Percentiles rank a stretch among this genome's conserved stretches.
These are phyloP conservation scores for Indri indri DNA, from an alignment of 2,113 vertebrate genomes.

Conservation along the genomic window DNA sequence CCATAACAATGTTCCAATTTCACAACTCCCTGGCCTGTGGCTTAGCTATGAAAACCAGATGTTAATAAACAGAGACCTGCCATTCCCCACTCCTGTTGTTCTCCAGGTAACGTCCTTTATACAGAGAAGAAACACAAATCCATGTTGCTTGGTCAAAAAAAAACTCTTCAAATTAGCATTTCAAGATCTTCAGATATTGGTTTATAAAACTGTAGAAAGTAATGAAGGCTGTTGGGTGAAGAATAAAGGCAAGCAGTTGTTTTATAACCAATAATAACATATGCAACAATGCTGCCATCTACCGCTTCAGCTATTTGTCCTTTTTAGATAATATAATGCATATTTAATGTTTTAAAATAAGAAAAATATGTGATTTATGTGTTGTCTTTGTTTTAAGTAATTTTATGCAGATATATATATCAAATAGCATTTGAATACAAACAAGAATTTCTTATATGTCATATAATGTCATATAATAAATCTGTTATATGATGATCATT, in stretches of 20 bases:
- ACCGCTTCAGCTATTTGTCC: not conserved
- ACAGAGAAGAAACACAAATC: not conserved
- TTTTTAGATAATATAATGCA: not conserved
- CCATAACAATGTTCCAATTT: not conserved
- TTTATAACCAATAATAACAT: not conserved
- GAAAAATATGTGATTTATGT: not conserved
- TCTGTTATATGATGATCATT: not conserved
- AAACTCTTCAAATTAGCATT: slow-evolving; percentile 22
- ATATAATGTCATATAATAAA: not conserved
- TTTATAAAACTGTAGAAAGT: slow-evolving; percentile 19
- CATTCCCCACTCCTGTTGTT: not conserved
- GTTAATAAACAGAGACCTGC: not conserved
- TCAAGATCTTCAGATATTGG: not conserved
- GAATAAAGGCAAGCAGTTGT: not conserved
- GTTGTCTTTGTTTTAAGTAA: not conserved
- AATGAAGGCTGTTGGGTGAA: not conserved
- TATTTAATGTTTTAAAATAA: not conserved
- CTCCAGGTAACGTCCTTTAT: not conserved
- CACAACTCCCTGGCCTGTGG: not conserved
- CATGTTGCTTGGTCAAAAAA: not conserved
- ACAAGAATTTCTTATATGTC: not conserved
- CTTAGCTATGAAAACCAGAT: not conserved
- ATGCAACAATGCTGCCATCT: slow-evolving; percentile 44
- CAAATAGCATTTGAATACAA: not conserved
- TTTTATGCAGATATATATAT: not conserved